A percentile compares a stretch with the other conserved stretches of the same genome.
phyloP scores from a whole-genome alignment of 1,140 invertebrate species.

The Pararge aegeria region DNA sequence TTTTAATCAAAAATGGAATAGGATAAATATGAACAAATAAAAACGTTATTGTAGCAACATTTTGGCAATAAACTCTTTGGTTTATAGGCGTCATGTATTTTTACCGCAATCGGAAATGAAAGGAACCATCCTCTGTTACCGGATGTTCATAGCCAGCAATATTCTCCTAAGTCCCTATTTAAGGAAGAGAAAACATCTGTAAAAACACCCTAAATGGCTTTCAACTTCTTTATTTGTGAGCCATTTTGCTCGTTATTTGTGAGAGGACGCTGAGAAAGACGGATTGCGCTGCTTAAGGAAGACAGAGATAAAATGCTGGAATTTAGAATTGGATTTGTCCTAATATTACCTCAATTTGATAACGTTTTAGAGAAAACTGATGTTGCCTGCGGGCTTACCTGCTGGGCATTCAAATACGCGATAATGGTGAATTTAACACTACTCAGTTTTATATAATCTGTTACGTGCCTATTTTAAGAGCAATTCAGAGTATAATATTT shows the following conservation, averaged over 20 bases:
- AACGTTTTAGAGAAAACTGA: background rate
- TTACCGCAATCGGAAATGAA: background rate
- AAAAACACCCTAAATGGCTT: slow-evolving; percentile 1
- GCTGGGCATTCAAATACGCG: background rate
- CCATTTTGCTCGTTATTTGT: slow-evolving; percentile 8
- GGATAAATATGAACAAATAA: no score
- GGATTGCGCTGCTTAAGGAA: slow-evolving; percentile 1
- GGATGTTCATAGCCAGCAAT: background rate
- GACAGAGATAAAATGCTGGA: slow-evolving; percentile 4
- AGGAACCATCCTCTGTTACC: background rate
- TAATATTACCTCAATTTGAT: slow-evolving; percentile 7
- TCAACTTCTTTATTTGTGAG: slow-evolving; percentile 8
- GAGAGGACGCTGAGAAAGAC: slow-evolving; percentile 1
- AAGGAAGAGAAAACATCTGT: slow-evolving; percentile 1
- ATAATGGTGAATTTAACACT: no score
- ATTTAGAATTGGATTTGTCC: slow-evolving; percentile 2
- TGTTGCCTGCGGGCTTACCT: background rate
- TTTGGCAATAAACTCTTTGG: background rate
- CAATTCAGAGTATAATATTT: no score
- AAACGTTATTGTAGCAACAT: background rate
- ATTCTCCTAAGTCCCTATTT: background rate
- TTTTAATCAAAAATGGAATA: no score
- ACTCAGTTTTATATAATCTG: no score
- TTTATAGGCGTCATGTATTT: background rate
- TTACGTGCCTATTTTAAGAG: no score